Percentiles rank a stretch among this genome's conserved stretches.
Evolutionary conservation across 2,113 vertebrate species (phyloP).

Genomic region (Prochilodus magdalenae): DNA sequence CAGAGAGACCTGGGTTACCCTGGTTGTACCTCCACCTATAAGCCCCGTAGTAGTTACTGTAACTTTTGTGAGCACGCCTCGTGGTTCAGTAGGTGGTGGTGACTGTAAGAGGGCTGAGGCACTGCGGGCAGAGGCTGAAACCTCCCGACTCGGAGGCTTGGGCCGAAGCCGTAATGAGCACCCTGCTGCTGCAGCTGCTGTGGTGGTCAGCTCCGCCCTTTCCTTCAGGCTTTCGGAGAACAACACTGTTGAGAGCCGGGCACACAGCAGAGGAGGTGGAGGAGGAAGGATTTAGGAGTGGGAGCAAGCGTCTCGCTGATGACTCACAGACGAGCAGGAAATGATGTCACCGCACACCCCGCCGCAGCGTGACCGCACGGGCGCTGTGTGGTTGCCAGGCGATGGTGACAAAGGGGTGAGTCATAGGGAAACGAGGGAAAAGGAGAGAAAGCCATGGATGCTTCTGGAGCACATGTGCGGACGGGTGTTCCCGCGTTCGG

Average conservation of each 20-base stretch:
- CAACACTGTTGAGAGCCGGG: neutral
- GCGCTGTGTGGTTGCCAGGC: conserved; percentile 71
- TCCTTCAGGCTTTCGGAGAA: neutral
- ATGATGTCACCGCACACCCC: conserved; percentile 65
- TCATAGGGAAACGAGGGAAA: conserved; percentile 49
- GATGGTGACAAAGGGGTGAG: conserved; percentile 70
- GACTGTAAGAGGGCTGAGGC: neutral
- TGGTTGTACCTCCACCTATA: neutral
- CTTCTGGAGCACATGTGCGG: neutral
- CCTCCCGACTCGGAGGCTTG: neutral
- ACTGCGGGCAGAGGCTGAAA: neutral
- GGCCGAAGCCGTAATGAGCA: neutral
- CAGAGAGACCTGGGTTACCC: neutral
- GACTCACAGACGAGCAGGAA: conserved; percentile 70
- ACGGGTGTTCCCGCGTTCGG: conserved; percentile 16
- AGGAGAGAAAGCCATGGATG: neutral
- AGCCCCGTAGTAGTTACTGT: neutral
- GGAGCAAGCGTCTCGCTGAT: conserved; percentile 60
- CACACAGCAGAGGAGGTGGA: conserved; percentile 10
- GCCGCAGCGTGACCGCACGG: conserved; percentile 51
- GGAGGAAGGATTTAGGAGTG: conserved; percentile 35
- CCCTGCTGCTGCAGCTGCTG: neutral
- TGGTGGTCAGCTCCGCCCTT: neutral
- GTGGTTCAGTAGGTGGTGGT: neutral
- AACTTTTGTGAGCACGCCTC: neutral